Base-by-base conservation (phyloP, 2,888 invertebrate species). In the Stomorhina lunata region DNA sequence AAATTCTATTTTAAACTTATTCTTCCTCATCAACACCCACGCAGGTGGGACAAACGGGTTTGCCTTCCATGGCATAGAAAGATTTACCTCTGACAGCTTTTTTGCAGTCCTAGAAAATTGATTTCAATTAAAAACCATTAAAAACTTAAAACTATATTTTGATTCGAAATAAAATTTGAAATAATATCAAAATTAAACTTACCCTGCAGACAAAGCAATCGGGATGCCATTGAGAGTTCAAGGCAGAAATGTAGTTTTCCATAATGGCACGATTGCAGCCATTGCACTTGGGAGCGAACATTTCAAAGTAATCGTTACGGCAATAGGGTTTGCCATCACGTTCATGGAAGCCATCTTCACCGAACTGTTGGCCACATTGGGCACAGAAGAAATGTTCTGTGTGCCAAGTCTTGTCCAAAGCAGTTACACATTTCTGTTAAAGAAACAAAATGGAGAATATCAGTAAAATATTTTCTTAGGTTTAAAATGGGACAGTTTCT, bases 181-280 rank as follows among this genome's bases (percentile, higher is more conserved):
- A n/a, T n/a, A 40, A 29, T n/a, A 25, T 12, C 40, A 25, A 25
- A 48, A 32, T 68, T 4, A 2, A 48, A 92, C 96, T 93, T 94
- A 99, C 99, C 95, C 98, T 95, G 94, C 99, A 99, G 85, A 98
- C 98, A 93, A 99, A 99, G 92, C 99, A 99, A 90, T 98, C 97
- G 9, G 99, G 96, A 92, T 99, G 99, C 99, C 99, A 99, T 92
- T 99, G 98, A 85, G 96, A 95, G 92, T 97, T 98, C 86, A 99
- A 93, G 66, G 99, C 99, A 32, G 98, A 98, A 91, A 99, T 98
- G 92, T 98, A 99, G 92, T 98, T 99, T 92, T 98, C 97, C 95
- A 98, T 97, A 88, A 99, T 99, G 85, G 99, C 96, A 69, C 97
- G 95, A 88, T 94, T 95, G 93, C 99, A 99, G 48, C 98, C 98